phyloP scores from a whole-genome alignment of 2,888 invertebrate genomes.

The Xanthorhoe designata region DNA sequence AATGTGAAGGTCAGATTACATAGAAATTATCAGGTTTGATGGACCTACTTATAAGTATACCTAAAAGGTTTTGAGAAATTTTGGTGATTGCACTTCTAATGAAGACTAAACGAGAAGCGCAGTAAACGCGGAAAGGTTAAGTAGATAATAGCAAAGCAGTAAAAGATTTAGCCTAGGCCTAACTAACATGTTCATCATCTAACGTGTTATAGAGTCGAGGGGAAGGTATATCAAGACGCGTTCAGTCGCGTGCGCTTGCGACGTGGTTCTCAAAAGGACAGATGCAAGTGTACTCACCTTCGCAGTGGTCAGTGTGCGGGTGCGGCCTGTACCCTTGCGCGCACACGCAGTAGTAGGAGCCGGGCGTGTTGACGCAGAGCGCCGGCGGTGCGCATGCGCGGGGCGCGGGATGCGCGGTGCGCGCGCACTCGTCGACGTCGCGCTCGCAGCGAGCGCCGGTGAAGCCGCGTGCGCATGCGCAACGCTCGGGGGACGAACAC shows the following conservation, averaged over 20 bases:
- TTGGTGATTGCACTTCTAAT: too few relatives aligned
- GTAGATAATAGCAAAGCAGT: too few relatives aligned
- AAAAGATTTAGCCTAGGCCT: too few relatives aligned
- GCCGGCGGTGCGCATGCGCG: conserved; percentile 91
- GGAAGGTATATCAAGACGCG: too few relatives aligned
- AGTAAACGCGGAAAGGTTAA: too few relatives aligned
- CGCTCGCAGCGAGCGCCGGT: conserved; percentile 93
- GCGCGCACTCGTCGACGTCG: conserved; percentile 93
- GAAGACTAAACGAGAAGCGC: too few relatives aligned
- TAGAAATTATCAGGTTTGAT: background rate
- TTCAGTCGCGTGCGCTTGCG: too few relatives aligned
- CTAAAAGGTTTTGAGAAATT: background rate
- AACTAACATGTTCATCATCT: too few relatives aligned
- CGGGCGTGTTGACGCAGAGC: conserved; percentile 94
- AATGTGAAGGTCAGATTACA: background rate
- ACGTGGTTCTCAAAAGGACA: too few relatives aligned
- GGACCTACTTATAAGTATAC: background rate
- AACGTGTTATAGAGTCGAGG: too few relatives aligned
- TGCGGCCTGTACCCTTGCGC: conserved; percentile 89
- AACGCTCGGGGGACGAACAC: conserved; percentile 91
- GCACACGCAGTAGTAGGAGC: conserved; percentile 96
- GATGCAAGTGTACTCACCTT: conserved; percentile 70
- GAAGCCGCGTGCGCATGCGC: conserved; percentile 93
- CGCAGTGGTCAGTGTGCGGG: conserved; percentile 87
- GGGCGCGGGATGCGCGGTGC: conserved; percentile 85